These are phyloP conservation scores for Rhingia rostrata DNA, from an alignment of 2,888 invertebrate genomes.

Conservation along the genomic window DNA sequence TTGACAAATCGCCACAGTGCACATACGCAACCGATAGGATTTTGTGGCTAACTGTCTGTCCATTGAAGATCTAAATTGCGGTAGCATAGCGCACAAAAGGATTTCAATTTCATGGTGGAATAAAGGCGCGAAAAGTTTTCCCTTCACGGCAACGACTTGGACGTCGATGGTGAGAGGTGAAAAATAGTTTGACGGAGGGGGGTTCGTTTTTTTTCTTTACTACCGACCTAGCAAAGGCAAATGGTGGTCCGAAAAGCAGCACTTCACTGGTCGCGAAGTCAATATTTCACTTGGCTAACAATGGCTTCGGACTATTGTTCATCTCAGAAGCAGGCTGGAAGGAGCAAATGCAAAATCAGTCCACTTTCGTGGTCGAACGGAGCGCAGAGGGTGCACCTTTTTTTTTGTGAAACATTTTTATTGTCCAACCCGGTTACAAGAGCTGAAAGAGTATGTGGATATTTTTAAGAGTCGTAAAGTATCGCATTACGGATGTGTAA, in stretches of 20 bases:
- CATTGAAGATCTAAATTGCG: constrained; percentile 69
- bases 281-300: constrained; percentile 71
- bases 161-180: constrained; percentile 16
- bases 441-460: constrained; percentile 55
- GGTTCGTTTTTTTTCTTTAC: background rate
- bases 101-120: constrained; percentile 69
- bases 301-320: constrained; percentile 60
- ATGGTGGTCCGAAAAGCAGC: constrained; percentile 42
- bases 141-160: constrained; percentile 26
- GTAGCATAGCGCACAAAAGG: constrained; percentile 71
- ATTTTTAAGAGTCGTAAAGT: constrained; percentile 69
- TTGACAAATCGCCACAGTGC: constrained; percentile 61
- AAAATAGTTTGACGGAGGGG: constrained; percentile 49
- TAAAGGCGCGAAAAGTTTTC: constrained; percentile 60
- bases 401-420: constrained; percentile 32
- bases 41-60: constrained; percentile 62
- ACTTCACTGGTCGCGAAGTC: constrained; percentile 62
- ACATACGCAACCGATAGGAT: constrained; percentile 62
- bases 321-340: constrained; percentile 19
- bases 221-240: constrained; percentile 44
- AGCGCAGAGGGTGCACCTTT: constrained; percentile 16
- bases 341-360: constrained; percentile 32
- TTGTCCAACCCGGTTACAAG: constrained; percentile 60
- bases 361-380: background rate
- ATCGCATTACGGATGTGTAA: constrained; percentile 75